These are phyloP conservation scores for Alexandromys fortis DNA, from an alignment of 2,113 vertebrate species.

Conservation along the genomic window DNA sequence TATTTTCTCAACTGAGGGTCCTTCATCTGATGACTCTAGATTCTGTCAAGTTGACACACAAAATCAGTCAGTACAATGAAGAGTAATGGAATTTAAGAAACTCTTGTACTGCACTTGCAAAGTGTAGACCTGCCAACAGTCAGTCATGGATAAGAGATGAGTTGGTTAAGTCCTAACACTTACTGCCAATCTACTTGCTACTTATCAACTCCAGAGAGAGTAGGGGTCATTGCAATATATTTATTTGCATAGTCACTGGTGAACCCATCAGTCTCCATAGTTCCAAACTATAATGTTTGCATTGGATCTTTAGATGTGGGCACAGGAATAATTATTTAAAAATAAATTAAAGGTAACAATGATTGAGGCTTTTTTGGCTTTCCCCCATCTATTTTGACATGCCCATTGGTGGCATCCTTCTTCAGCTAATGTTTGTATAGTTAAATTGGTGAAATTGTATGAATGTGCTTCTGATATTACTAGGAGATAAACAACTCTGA, in stretches of 20 bases:
- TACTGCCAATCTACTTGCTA: background rate
- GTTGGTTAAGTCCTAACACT: background rate
- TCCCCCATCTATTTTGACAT: background rate
- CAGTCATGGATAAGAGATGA: background rate
- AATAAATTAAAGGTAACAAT: slow-evolving; percentile 29
- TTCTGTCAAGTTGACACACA: background rate
- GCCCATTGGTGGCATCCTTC: too few relatives aligned
- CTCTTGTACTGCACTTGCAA: background rate
- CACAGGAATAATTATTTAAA: slow-evolving; percentile 21
- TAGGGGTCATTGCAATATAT: background rate
- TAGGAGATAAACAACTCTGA: background rate
- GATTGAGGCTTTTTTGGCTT: background rate
- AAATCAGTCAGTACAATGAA: background rate
- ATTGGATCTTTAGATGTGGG: slow-evolving; percentile 40
- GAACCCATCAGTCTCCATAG: background rate
- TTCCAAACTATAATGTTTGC: background rate
- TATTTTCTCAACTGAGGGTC: background rate
- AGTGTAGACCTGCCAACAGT: too few relatives aligned
- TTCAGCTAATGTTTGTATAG: background rate
- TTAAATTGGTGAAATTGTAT: background rate
- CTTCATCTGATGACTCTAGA: background rate
- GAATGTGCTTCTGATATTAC: background rate
- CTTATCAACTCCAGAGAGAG: background rate
- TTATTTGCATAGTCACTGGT: background rate
- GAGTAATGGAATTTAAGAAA: background rate